A percentile compares a stretch with the other conserved stretches of the same genome.
These are phyloP conservation scores for Tenebrosternarchus preto DNA, from an alignment of 2,113 vertebrate genomes.

Conservation along the genomic window DNA sequence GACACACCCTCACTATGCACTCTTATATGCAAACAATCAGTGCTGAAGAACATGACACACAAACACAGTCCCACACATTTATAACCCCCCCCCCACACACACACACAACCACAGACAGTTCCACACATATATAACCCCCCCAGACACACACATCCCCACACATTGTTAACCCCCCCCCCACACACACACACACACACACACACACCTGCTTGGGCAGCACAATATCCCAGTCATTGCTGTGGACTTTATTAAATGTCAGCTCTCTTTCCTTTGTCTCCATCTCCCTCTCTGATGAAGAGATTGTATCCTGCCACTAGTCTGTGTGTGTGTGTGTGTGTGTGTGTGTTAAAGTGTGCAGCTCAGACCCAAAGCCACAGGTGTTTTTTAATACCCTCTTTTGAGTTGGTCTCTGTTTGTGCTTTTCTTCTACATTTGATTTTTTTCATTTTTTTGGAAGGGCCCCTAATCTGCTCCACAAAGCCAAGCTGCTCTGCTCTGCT, in stretches of 20 bases:
- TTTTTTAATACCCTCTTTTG: slow-evolving; percentile 72
- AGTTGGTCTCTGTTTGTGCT: slow-evolving; percentile 39
- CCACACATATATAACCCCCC: background rate
- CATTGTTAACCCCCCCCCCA: background rate
- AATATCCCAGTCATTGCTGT: slow-evolving; percentile 36
- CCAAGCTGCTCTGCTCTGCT: slow-evolving; percentile 50
- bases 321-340: slow-evolving; percentile 42
- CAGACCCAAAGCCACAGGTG: slow-evolving; percentile 75
- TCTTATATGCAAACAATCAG: slow-evolving; percentile 25
- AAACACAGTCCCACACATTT: background rate
- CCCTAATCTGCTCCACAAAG: slow-evolving; percentile 42
- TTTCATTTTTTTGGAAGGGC: slow-evolving; percentile 64
- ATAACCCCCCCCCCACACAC: background rate
- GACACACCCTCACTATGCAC: background rate
- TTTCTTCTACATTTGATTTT: slow-evolving; percentile 19
- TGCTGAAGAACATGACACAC: background rate
- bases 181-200: slow-evolving; percentile 28
- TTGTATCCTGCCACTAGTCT: slow-evolving; percentile 64
- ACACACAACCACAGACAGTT: slow-evolving; percentile 37
- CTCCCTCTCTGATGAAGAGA: slow-evolving; percentile 69
- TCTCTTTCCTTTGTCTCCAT: slow-evolving; percentile 42
- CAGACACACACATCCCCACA: slow-evolving; percentile 20
- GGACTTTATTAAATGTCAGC: slow-evolving; percentile 72
- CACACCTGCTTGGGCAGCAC: slow-evolving; percentile 43
- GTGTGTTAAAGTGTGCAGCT: slow-evolving; percentile 43